phyloP scores from a whole-genome alignment of 2,888 invertebrate species.

The Entomobrya proxima region DNA sequence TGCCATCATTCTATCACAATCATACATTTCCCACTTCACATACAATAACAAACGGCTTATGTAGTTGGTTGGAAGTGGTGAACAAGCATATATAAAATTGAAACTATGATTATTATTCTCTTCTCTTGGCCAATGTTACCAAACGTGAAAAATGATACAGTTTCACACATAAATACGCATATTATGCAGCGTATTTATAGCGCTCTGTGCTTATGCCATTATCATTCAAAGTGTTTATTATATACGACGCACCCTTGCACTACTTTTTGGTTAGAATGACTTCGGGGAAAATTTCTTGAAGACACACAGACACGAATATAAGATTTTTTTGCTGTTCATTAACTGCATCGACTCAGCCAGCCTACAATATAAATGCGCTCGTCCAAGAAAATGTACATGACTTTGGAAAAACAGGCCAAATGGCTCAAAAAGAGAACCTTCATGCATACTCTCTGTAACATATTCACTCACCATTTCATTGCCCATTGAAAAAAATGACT shows the following conservation, averaged over 20 bases:
- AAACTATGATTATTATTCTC: not conserved
- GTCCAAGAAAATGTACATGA: not conserved
- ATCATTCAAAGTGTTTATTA: not conserved
- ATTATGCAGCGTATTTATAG: not conserved
- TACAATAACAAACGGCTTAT: no score
- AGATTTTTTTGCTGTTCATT: no score
- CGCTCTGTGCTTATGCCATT: not conserved
- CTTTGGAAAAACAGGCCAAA: not conserved
- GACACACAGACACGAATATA: no score
- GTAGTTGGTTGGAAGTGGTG: no score
- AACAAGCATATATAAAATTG: not conserved
- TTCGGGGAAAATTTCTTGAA: not conserved
- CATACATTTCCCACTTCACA: not conserved
- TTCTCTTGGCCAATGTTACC: not conserved
- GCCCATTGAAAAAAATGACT: conserved; percentile 11
- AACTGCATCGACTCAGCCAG: no score
- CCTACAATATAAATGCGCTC: no score
- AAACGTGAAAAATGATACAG: not conserved
- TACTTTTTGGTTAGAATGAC: not conserved
- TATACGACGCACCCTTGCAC: no score
- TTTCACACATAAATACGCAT: not conserved
- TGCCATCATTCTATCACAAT: not conserved
- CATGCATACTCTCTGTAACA: no score
- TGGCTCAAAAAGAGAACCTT: not conserved
- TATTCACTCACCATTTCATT: conserved; percentile 13